Base-by-base conservation (phyloP, 2,888 invertebrate genomes). In the Beris morrisii region DNA sequence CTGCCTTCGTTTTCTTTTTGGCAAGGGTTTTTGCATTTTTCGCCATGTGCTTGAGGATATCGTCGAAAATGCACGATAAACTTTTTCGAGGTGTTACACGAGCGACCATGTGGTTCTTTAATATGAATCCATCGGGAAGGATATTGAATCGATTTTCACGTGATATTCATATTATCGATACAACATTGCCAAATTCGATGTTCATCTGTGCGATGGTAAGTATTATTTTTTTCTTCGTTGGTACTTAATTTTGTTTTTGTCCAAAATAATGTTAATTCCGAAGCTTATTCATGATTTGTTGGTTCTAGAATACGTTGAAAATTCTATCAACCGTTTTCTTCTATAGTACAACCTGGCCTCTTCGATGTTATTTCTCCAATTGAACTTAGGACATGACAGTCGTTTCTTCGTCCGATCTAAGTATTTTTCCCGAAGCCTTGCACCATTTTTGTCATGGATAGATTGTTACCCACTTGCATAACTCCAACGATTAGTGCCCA, bases 81-180 rank as follows among this genome's bases (percentile, higher is more conserved):
- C 91, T 95, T 84, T 93, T 96, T 75, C 84, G 87, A 59, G 86
- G 87, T 0, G 86, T 93, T 0, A 86, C 90, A 0, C 82, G 86
- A 58, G 86, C 90, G 0, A 87, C 87, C 0, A 88, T 91, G 84
- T 84, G 85, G 77, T 93, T 93, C 81, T 93, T 91, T 79, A 90
- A 92, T 75, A 87, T 85, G 66, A 92, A 92, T 77, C 76, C 80
- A 0, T 75, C 83, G 79, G 88, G 88, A 7, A 83, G 87, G 67
- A 87, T 91, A 70, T 78, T 91, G 31, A 91, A 91, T 79, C 83
- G 91, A 52, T 90, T 91, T 75, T 87, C 90, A 4, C 91, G 90
- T 76, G 91, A 92, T 74, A 86, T 90, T 52, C 88, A 86, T 5
- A 84, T 86, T 0, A 80, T 88, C 50, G 88, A 88, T 70, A 85